Evolutionary conservation across 2,113 vertebrate species (phyloP).

Genomic region (Charina bottae): DNA sequence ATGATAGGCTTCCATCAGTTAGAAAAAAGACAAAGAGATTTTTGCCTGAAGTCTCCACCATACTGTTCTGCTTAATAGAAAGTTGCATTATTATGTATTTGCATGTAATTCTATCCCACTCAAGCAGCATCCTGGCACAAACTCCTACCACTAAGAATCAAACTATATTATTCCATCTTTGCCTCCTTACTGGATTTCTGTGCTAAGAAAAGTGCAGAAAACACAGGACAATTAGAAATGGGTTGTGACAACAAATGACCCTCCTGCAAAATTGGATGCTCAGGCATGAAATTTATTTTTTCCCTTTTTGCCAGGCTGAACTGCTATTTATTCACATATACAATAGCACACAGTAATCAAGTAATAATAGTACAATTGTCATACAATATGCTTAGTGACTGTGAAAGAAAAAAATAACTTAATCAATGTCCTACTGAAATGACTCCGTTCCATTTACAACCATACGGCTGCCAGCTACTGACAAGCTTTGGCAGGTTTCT

Average conservation of each 20-base stretch:
- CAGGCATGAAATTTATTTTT: neutral
- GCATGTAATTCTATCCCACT: neutral
- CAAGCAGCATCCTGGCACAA: neutral
- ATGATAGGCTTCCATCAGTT: neutral
- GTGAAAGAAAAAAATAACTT: slow-evolving; percentile 8
- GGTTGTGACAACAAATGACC: neutral
- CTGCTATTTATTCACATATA: neutral
- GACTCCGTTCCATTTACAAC: slow-evolving; percentile 55
- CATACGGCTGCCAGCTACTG: slow-evolving; percentile 59
- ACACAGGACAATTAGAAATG: neutral
- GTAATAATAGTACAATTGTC: neutral
- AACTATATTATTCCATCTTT: neutral
- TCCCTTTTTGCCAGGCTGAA: neutral
- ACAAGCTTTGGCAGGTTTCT: slow-evolving; percentile 73
- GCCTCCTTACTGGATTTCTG: neutral
- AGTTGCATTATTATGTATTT: neutral
- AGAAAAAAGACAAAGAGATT: neutral
- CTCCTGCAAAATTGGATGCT: neutral
- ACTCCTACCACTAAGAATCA: neutral
- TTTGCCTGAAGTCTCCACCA: neutral
- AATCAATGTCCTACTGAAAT: slow-evolving; percentile 49
- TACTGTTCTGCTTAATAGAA: neutral
- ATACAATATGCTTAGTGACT: neutral
- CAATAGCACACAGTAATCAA: neutral
- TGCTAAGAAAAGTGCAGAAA: neutral